Evolutionary conservation across 2,797 vertebrate species (phyloP), one percentile per base, ranked within the genome.

Genomic region (Tiaroga cobitis): DNA sequence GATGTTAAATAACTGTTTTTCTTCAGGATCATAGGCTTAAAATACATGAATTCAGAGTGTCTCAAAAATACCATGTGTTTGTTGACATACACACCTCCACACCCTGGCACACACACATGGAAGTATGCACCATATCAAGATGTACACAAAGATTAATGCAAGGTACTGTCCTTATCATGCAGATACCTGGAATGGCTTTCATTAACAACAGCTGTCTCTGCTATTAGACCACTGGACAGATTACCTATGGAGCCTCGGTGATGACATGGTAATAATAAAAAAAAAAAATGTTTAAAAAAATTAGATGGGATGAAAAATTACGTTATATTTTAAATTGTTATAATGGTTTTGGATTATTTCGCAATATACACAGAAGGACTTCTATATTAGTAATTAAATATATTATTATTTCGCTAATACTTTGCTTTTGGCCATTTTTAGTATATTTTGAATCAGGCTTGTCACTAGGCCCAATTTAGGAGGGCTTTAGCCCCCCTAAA

Each of bases 1-100:
- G 46, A 80, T 79, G 32, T 61, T 65, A 39, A 69, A 81, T 3
- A 74, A 76, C 56, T 80, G 73, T 83, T 88, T 86, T 79, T 77
- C 70, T 80, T 74, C n/a, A 80, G 16, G 18, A 51, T 49, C 34
- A 65, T 85, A 87, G 84, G 86, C 19, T 86, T 86, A 89, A 90
- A 89, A 87, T 84, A 72, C 89, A 78, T 59, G 10, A 77, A 76
- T 83, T 34, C 24, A 37, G 21, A 39, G 19, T 49, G 26, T 68
- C 61, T 11, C 24, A 32, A 56, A 61, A 65, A 73, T 11, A 24
- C 7, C 51, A 49, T 2, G 3, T 61, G 32, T 81, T 65, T 70
- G 8, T 51, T 41, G 8, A 75, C 21, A 61, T 26, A 41, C 63
- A 74, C 56, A 56, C 43, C 32, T 49, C 13, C 59, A 69, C 56